A percentile compares a stretch with the other conserved stretches of the same genome.
Evolutionary conservation across 2,113 vertebrate genomes (phyloP).

Genomic region (Myrmecophaga tridactyla): DNA sequence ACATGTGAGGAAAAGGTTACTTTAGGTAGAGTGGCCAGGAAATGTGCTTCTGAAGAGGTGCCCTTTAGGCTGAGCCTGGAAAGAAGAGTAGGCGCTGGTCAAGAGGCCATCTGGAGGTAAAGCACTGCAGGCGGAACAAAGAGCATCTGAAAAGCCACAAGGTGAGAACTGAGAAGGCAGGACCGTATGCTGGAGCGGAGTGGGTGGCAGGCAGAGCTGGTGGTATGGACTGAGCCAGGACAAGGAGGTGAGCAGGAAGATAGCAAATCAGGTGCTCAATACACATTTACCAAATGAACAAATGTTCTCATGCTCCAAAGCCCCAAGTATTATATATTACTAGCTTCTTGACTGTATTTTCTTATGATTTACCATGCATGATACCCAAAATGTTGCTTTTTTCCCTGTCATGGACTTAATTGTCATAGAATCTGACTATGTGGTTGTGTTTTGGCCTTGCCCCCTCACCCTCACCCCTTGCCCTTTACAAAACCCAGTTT

Average conservation of each 20-base stretch:
- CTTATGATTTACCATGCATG: not conserved
- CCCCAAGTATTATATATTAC: not conserved
- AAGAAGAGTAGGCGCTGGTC: not conserved
- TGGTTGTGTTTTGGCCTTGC: not conserved
- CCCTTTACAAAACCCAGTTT: not conserved
- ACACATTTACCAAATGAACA: not conserved
- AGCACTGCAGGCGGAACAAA: not conserved
- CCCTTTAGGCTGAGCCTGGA: not conserved
- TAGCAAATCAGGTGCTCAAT: not conserved
- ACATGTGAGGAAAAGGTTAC: not conserved
- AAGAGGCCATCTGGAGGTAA: not conserved
- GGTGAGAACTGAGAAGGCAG: not conserved
- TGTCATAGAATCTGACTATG: not conserved
- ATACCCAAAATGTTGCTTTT: not conserved
- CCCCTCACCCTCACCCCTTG: too few species aligned
- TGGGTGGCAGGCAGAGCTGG: not conserved
- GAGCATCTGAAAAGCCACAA: not conserved
- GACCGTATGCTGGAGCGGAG: not conserved
- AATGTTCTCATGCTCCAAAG: not conserved
- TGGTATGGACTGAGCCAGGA: not conserved
- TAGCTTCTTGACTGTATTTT: not conserved
- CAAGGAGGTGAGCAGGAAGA: not conserved
- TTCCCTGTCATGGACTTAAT: not conserved
- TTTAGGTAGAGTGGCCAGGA: not conserved
- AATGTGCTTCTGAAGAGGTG: not conserved